Evolutionary conservation across 2,113 vertebrate genomes (phyloP), one percentile per base, ranked within the genome.

Genomic region (Phocoena phocoena): DNA sequence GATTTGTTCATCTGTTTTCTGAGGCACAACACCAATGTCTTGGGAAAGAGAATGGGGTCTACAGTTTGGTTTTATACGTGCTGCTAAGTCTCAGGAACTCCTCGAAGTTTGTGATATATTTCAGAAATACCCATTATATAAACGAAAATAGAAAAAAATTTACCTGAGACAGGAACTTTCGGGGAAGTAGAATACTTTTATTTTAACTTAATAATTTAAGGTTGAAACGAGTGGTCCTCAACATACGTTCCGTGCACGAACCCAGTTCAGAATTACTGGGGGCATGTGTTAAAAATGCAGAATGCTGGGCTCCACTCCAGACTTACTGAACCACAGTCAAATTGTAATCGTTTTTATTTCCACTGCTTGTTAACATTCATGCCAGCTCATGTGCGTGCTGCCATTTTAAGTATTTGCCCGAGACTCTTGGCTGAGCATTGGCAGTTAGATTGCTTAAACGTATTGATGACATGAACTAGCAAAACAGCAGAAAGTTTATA

Each of bases 301-400:
- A 96, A 92, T 96, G 38, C 25, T 25, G 85, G 65, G 13, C 71
- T 17, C 11, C 20, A 23, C 47, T 73, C 14, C 47, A 96, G 2
- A 73, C n/a, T 94, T 95, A 76, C 28, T 76, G 82, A 93, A 70
- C 62, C 79, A 58, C 26, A 80, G n/a, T 58, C n/a, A 88, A 50
- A 77, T 88, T 83, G 90, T 81, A 86, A 86, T 90, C 15, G 58
- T 91, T 87, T 96, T 84, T 90, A 79, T 79, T 93, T 86, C 41
- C 68, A 50, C 18, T 26, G 60, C 60, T 90, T 90, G n/a, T 60
- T 50, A 93, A 85, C 13, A 80, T 71, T 89, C 12, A 8, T 90
- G 36, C 63, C 53, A 62, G 55, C 20, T 79, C 21, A 41, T 84
- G n/a, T 47, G 18, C 18, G 14, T 65, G 71, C 85, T 89, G 65